Evolutionary conservation across 2,113 vertebrate genomes (phyloP).

Genomic region (Ahaetulla prasina): DNA sequence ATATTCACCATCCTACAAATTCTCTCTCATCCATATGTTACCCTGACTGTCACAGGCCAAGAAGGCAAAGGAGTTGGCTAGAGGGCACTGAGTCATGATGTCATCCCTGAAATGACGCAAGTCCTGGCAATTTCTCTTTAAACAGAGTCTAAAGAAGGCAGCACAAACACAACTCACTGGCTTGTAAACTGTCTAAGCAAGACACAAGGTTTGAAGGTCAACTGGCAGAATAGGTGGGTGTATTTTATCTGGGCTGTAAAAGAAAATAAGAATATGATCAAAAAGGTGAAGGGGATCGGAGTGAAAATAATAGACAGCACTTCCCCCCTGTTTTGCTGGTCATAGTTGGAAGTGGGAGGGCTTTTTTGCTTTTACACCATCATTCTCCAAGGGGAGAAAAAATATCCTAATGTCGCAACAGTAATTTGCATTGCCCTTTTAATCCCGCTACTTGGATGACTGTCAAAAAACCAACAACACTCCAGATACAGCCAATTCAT

Average conservation of each 20-base stretch:
- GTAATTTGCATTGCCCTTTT: neutral
- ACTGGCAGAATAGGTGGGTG: neutral
- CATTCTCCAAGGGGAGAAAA: neutral
- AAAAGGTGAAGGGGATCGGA: neutral
- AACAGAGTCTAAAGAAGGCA: neutral
- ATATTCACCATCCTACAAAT: neutral
- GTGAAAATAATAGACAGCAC: neutral
- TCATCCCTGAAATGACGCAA: neutral
- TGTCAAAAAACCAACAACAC: neutral
- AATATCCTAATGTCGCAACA: neutral
- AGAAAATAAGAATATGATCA: neutral
- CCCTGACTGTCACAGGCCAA: neutral
- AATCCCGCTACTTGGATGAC: neutral
- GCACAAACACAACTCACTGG: neutral
- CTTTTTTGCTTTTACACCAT: neutral
- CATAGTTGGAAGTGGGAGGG: neutral
- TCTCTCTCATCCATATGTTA: neutral
- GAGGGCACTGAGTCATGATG: neutral
- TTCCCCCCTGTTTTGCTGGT: neutral
- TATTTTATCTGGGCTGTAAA: neutral
- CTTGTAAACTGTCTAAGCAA: neutral
- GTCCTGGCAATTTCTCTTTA: neutral
- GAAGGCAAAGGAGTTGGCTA: neutral
- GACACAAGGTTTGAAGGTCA: neutral
- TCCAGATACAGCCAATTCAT: neutral